A percentile compares a stretch with the other conserved stretches of the same genome.
These are phyloP conservation scores for Lithophane socia DNA, from an alignment of 2,888 invertebrate genomes.

Conservation along the genomic window DNA sequence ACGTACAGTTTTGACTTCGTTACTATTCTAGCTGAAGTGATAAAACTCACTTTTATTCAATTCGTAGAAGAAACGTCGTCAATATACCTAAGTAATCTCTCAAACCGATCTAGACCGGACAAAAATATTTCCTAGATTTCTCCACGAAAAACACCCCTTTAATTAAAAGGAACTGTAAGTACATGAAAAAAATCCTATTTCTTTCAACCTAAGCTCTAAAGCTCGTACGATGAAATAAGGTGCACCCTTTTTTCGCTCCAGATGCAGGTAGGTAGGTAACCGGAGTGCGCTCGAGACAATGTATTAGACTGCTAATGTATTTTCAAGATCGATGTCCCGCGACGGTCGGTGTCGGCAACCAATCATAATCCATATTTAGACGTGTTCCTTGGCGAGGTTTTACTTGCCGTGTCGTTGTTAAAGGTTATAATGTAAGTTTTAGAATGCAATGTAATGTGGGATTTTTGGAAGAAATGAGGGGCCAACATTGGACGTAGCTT, in stretches of 20 bases:
- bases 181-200: conserved; percentile 18
- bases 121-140: not conserved
- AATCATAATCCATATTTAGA: conserved; percentile 69
- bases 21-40: not conserved
- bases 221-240: conserved; percentile 24
- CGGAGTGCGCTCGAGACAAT: conserved; percentile 53
- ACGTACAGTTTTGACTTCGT: no score
- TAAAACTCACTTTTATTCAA: not conserved
- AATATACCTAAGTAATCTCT: not conserved
- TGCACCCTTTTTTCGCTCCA: conserved; percentile 54
- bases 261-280: conserved; percentile 72
- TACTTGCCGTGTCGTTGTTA: conserved; percentile 13
- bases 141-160: not conserved
- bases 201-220: conserved; percentile 15
- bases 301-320: conserved; percentile 70
- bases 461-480: not conserved
- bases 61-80: not conserved
- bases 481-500: no score
- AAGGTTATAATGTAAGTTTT: not conserved
- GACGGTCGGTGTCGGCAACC: conserved; percentile 55
- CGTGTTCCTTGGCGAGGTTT: conserved; percentile 25
- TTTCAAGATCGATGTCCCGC: conserved; percentile 67
- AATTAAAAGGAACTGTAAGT: conserved; percentile 4
- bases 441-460: not conserved
- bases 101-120: not conserved